Evolutionary conservation across 2,113 vertebrate genomes (phyloP).

Genomic region (Nestor notabilis): DNA sequence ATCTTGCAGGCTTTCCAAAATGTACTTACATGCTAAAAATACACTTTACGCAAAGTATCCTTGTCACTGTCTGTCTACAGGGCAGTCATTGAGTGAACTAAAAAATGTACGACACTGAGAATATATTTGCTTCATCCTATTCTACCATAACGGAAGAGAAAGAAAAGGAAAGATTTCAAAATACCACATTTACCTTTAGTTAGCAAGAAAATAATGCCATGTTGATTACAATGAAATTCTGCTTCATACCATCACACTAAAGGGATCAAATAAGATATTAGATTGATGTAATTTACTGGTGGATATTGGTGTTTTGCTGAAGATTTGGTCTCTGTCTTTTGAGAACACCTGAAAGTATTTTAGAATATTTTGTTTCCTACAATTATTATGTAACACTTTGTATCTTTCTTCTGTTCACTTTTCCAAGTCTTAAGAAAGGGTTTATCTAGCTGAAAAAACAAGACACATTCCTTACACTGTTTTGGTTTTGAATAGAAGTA

Average conservation of each 20-base stretch:
- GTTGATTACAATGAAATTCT: neutral
- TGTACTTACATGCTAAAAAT: neutral
- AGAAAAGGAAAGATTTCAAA: neutral
- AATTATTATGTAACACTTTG: neutral
- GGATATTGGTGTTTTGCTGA: neutral
- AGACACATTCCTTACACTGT: neutral
- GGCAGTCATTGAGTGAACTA: neutral
- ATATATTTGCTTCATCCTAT: neutral
- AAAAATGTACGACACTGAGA: neutral
- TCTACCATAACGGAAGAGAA: neutral
- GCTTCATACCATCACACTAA: neutral
- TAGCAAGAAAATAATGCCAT: neutral
- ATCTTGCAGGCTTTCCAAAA: neutral
- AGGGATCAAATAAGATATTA: neutral
- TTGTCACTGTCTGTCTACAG: accelerated
- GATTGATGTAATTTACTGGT: accelerated
- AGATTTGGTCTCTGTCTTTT: neutral
- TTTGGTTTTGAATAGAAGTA: neutral
- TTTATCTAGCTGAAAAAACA: neutral
- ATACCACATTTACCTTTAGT: neutral
- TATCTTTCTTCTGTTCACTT: neutral
- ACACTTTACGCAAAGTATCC: neutral
- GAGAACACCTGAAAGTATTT: neutral
- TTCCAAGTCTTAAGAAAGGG: neutral
- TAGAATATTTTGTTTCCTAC: neutral